A percentile compares a stretch with the other conserved stretches of the same genome.
phyloP scores from a whole-genome alignment of 2,888 invertebrate genomes.

The Dendrolimus houi region DNA sequence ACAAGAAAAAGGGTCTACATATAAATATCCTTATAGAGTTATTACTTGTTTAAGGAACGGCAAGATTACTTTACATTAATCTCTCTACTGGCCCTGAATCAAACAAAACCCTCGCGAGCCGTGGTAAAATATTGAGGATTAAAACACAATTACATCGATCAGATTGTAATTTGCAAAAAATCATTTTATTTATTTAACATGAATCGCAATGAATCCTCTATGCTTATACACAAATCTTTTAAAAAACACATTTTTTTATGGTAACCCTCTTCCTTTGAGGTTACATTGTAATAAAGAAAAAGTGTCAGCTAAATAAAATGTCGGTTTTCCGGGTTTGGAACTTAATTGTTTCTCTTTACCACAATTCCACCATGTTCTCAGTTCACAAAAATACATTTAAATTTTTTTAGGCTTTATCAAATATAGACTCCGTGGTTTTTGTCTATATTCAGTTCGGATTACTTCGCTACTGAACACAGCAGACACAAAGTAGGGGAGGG shows the following conservation, averaged over 20 bases:
- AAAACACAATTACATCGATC: slow-evolving; percentile 13
- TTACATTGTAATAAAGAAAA: neutral
- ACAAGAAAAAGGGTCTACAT: neutral
- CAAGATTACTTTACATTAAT: slow-evolving; percentile 22
- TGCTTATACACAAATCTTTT: neutral
- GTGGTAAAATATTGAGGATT: slow-evolving; percentile 22
- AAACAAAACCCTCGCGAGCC: slow-evolving; percentile 21
- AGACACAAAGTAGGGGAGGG: no score
- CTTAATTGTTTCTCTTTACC: neutral
- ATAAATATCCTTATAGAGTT: slow-evolving; percentile 1
- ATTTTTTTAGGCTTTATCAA: no score
- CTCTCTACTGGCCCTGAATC: slow-evolving; percentile 38
- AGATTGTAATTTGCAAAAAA: neutral
- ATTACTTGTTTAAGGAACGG: slow-evolving; percentile 18
- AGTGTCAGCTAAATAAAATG: neutral
- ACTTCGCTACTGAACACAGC: no score
- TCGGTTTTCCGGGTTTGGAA: neutral
- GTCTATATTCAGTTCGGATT: no score
- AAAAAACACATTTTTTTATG: neutral
- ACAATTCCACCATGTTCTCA: neutral
- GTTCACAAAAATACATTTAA: neutral
- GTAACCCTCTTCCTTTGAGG: neutral
- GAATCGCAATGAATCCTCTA: neutral
- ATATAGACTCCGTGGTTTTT: no score
- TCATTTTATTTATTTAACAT: neutral